Evolutionary conservation across 2,113 vertebrate species (phyloP).

Genomic region (Ptyas mucosa): DNA sequence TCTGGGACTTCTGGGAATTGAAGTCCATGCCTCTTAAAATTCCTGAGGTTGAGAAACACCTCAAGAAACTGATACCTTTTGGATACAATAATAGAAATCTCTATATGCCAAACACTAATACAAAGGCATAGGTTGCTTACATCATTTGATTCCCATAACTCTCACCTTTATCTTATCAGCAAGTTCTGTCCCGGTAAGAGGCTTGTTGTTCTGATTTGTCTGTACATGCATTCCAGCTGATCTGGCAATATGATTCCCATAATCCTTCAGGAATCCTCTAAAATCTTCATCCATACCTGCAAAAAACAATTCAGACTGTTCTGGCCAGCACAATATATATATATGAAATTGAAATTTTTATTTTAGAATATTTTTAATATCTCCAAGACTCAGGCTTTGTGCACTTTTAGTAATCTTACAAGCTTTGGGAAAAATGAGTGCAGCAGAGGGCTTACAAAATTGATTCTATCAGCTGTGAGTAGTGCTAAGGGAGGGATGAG

Average conservation of each 20-base stretch:
- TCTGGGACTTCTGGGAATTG: background rate
- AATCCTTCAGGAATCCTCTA: slow-evolving; percentile 13
- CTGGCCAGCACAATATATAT: too few relatives aligned
- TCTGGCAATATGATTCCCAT: background rate
- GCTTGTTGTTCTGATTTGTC: background rate
- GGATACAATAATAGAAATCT: too few relatives aligned
- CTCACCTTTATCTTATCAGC: slow-evolving; percentile 28
- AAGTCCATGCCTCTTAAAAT: background rate
- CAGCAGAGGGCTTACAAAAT: background rate
- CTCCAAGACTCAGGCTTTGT: background rate
- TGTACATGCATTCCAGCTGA: background rate
- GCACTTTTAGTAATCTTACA: background rate
- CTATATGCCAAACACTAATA: background rate
- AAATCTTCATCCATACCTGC: slow-evolving; percentile 43
- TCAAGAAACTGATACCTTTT: background rate
- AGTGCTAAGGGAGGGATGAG: background rate
- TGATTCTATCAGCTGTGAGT: background rate
- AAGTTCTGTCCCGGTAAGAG: slow-evolving; percentile 10
- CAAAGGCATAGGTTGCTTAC: background rate
- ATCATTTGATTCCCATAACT: background rate
- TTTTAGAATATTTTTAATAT: background rate
- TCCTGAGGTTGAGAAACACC: background rate
- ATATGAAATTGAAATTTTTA: background rate
- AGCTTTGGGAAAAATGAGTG: background rate
- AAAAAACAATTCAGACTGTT: background rate